Evolutionary conservation across 2,888 invertebrate species (phyloP), one percentile per base, ranked within the genome.

Genomic region (Odiellus spinosus): DNA sequence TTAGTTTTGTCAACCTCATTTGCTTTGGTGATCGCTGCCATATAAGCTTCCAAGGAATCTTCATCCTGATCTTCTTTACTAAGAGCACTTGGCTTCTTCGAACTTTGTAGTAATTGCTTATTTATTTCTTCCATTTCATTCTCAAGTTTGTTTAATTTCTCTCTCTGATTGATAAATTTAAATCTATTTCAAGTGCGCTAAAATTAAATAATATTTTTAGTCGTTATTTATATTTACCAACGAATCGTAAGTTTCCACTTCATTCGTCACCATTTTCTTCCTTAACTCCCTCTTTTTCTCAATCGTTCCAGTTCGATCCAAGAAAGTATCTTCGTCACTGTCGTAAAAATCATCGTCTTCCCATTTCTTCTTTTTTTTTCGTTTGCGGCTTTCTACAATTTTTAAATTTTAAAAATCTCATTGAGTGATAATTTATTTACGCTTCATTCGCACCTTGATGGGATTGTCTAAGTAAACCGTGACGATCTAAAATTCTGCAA

Each of bases 261-360:
- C 74, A 15, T 70, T 66, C 62, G 74, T 70, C 2, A 70, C 70
- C 35, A 68, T 64, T 48, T 64, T 71, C 78, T 84, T 85, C 46
- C 91, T 72, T 49, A 76, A 74, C 57, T 77, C 73, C 6, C 95
- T 73, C 63, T 91, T 93, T 57, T 76, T 76, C 64, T 93, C 91
- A 18, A 96, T 77, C 47, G 80, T 77, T 1, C 95, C 96, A 1
- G 98, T 98, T 52, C 96, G 72, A 64, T 98, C 98, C 45, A 90
- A 73, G 70, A 84, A 98, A 18, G 82, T 82, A 65, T 98, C 96
- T 51, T 98, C 96, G 60, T 98, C 93, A 1, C 86, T 86, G 57
- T 86, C 85, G 64, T 88, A 90, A 63, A 74, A 90, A 65, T 91
- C 95, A 60, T 93, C 84, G 44, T 61, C 55, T 59, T 78, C 76